Base-by-base conservation (phyloP, 2,888 invertebrate species). In the Choristoneura rosaceana region DNA sequence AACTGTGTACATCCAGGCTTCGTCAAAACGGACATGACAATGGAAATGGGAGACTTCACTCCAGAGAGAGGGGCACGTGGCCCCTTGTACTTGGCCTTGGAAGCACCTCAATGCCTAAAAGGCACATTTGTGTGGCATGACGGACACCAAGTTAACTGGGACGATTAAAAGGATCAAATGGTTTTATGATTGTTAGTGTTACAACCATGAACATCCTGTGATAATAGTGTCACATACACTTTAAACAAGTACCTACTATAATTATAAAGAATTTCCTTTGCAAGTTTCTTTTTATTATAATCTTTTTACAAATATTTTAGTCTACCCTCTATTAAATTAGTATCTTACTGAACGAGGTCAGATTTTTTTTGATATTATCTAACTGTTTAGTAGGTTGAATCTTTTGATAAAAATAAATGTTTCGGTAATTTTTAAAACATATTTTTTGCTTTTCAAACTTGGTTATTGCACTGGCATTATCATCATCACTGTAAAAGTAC, bases 1-100 rank as follows among this genome's bases (percentile, higher is more conserved):
- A 94, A 94, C 78, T 93, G 94, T 91, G 93, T 93, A 70, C 94
- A 94, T 79, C 94, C 94, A 52, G 94, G 94, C 74, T 94, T 93
- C 87, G 90, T 94, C 65, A 94, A 90, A 85, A 92, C 92, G 77
- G 94, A 93, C 77, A 92, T 94, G 94, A 94, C 94, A 15, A 93
- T 93, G 82, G 92, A 90, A 43, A 91, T 92, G 91, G 94, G 94
- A 43, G 92, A 93, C 75, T 93, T 93, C 76, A 87, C 87, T 45
- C 90, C 94, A 0, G 93, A 93, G 77, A 82, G 94, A 76, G 94
- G 94, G 9, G 93, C 94, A 1, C 83, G 82, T 63, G 93, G 92
- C 41, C 94, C 94, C 7, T 79, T 94, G 12, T 93, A 91, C 78
- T 80, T 94, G 76, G 93, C 92, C 9, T 77, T 94, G 70, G 92